These are phyloP conservation scores for Gephyroberyx darwinii DNA, from an alignment of 2,797 vertebrate species.

Conservation along the genomic window DNA sequence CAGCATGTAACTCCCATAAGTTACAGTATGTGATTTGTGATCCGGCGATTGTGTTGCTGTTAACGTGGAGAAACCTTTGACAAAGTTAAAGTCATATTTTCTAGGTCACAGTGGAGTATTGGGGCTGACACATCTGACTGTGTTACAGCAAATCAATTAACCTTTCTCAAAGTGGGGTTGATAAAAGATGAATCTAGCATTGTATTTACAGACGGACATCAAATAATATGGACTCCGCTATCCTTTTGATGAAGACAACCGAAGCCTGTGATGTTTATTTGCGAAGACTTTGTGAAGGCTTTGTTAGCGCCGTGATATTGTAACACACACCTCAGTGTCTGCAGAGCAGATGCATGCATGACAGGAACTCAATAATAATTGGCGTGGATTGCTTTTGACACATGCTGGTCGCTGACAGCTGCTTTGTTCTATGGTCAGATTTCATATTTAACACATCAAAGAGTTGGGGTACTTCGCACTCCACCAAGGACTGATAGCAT, in stretches of 20 bases:
- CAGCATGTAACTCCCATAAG: slow-evolving; percentile 71
- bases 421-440: slow-evolving; percentile 95
- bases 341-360: slow-evolving; percentile 82
- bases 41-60: slow-evolving; percentile 74
- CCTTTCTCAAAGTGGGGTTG: slow-evolving; percentile 28
- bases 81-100: slow-evolving; percentile 79
- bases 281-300: slow-evolving; percentile 63
- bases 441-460: slow-evolving; percentile 95
- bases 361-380: slow-evolving; percentile 94
- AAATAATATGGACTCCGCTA: slow-evolving; percentile 11
- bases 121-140: slow-evolving; percentile 18
- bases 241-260: slow-evolving; percentile 60
- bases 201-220: slow-evolving; percentile 47
- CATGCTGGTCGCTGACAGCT: slow-evolving; percentile 88
- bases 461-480: slow-evolving; percentile 75
- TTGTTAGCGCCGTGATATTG: slow-evolving; percentile 60
- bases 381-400: slow-evolving; percentile 89
- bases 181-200: slow-evolving; percentile 38
- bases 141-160: slow-evolving; percentile 40
- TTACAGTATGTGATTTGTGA: slow-evolving; percentile 76
- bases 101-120: slow-evolving; percentile 52
- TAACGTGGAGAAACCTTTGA: slow-evolving; percentile 64
- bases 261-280: slow-evolving; percentile 66
- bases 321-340: slow-evolving; percentile 77
- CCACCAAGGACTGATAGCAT: slow-evolving; percentile 59